Evolutionary conservation across 2,113 vertebrate genomes (phyloP), one percentile per base, ranked within the genome.

Genomic region (Nothoprocta perdicaria): DNA sequence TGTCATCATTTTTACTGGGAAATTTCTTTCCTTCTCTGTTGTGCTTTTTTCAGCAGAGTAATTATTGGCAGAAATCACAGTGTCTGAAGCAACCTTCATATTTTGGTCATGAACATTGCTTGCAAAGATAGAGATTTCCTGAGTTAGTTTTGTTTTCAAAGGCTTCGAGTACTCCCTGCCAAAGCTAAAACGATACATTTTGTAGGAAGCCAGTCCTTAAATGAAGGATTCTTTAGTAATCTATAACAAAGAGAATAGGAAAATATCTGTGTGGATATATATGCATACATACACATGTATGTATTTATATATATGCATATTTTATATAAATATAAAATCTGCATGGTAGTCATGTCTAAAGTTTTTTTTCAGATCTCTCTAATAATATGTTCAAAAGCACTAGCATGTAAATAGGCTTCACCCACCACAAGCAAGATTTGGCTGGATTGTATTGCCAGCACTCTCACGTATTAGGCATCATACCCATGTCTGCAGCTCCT

Each of bases 1-100:
- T 96, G 95, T 95, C 95, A 96, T 96, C 94, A 68, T 92, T 95
- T 95, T 96, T 95, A 94, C 92, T 90, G 92, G 80, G 93, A 91
- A 84, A 92, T 95, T 95, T 95, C 94, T 95, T 95, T 88, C 88
- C 87, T 94, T 89, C 71, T 86, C 57, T 91, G 88, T 83, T 90
- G 88, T 91, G 90, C 62, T 91, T 91, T 92, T 88, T 94, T 91
- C 90, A 88, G 80, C 38, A 15, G 24, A 90, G 88, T 95, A 91
- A 92, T 94, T 95, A 73, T 92, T 96, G 93, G 93, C 94, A 92
- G 23, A 68, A 92, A 23, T 43, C 43, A 65, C 38, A 61, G 31
- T 76, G 85, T 88, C 94, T 96, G 95, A 95, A 95, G 93, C 92
- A 95, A 90, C 85, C 29, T 92, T 95, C 90, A 88, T 94, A 86